Percentiles rank a stretch among this genome's conserved stretches.
phyloP scores from a whole-genome alignment of 2,113 vertebrate genomes.

The Cryptomyrus ogoouensis region DNA sequence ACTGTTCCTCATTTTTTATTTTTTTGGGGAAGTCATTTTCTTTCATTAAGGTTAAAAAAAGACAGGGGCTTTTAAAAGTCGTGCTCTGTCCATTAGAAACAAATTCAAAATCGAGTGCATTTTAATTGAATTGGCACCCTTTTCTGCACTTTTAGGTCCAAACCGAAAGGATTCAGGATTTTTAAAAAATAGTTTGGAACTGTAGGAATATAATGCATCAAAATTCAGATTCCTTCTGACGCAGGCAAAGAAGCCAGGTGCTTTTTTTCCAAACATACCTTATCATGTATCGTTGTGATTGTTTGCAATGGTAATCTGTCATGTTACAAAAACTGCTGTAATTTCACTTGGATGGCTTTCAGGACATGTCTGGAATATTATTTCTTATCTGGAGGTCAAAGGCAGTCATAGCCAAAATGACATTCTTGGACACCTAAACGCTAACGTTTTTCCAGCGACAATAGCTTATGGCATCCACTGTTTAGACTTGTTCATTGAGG shows the following conservation, averaged over 20 bases:
- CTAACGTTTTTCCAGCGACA: slow-evolving; percentile 39
- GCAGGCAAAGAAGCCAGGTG: slow-evolving; percentile 7
- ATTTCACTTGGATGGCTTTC: slow-evolving; percentile 43
- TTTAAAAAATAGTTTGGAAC: slow-evolving; percentile 7
- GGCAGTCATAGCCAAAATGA: slow-evolving; percentile 41
- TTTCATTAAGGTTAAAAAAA: slow-evolving; percentile 40
- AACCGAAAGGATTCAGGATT: slow-evolving; percentile 28
- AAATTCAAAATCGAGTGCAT: slow-evolving; percentile 47
- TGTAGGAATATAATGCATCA: slow-evolving; percentile 12
- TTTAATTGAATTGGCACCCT: slow-evolving; percentile 39
- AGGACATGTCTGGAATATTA: slow-evolving; percentile 41
- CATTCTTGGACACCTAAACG: slow-evolving; percentile 48
- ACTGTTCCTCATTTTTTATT: slow-evolving; percentile 31
- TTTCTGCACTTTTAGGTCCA: slow-evolving; percentile 35
- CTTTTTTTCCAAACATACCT: slow-evolving; percentile 4
- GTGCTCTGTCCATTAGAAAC: slow-evolving; percentile 38
- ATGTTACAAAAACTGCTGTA: slow-evolving; percentile 38
- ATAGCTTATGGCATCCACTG: slow-evolving; percentile 44
- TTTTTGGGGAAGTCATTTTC: slow-evolving; percentile 38
- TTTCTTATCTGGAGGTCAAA: slow-evolving; percentile 42
- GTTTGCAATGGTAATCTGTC: slow-evolving; percentile 38
- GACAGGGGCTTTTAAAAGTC: slow-evolving; percentile 44
- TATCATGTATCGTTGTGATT: slow-evolving; percentile 30
- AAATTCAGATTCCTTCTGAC: slow-evolving; percentile 8
- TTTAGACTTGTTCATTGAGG: slow-evolving; percentile 47